Evolutionary conservation across 1,140 invertebrate species (phyloP), one percentile per base, ranked within the genome.

Genomic region (Anastrepha obliqua): DNA sequence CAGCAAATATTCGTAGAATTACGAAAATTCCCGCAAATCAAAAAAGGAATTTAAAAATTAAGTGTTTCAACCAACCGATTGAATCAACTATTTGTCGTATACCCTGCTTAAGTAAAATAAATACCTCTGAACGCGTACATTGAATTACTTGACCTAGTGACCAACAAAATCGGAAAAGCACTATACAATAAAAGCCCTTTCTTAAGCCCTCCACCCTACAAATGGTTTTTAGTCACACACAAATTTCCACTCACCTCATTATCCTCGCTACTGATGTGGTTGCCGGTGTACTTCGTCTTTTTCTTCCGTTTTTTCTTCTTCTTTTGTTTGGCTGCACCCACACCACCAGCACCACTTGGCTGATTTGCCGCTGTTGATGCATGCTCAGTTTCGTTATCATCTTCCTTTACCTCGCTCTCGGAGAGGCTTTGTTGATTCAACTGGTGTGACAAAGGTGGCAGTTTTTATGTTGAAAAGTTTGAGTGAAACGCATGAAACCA

Each of bases 341-440:
- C 64, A 11, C 93, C 87, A 15, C 86, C 86, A 86, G 86, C 90
- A 7, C 89, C 64, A 15, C 93, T 91, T 59, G 93, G 92, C 88
- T 95, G 89, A 86, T 94, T 93, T 81, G 89, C 89, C 17, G 94
- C 94, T 44, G 94, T 93, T 55, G 94, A 94, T 2, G 94, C 94
- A 64, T 95, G 94, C 89, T 95, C 94, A 20, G 95, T 95, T 91
- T 95, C 95, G 91, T 96, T 95, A 90, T 96, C 96, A 91, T 96
- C 95, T 90, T 96, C 96, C 91, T 96, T 96, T 5, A 96, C 95
- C 91, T 96, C 95, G 89, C 95, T 96, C 90, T 96, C 96, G 11
- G 95, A 95, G 89, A 95, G 93, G 60, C 95, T 95, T 89, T 94
- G 94, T 89, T 93, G 92, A 91, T 95, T 95, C 87, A 96, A 91